Conservation (phyloP, 2,888 invertebrate species). For the Andrena trimmerana region DNA sequence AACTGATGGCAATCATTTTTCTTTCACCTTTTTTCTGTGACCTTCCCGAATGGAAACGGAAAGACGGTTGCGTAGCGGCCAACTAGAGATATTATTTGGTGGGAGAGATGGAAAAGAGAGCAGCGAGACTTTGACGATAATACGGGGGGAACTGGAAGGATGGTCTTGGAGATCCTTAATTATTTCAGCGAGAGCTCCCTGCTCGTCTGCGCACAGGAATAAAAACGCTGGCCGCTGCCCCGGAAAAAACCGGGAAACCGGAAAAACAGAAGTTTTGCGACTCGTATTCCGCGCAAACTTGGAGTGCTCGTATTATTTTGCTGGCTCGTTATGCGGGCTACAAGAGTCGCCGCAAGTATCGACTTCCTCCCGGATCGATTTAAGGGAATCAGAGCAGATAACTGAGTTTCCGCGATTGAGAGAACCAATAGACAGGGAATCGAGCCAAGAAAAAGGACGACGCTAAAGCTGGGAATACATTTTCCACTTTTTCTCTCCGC, state of each 20-base stretch:
- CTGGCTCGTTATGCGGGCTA: conserved; percentile 57
- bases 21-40: conserved; percentile 11
- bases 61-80: not conserved
- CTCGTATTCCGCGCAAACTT: not conserved
- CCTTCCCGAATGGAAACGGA: not conserved
- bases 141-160: conserved; percentile 1
- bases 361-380: conserved; percentile 56
- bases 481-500: conserved; percentile 35
- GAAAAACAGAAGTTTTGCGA: conserved; percentile 24
- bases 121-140: conserved; percentile 18
- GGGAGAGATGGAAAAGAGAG: not conserved
- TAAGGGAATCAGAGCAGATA: conserved; percentile 56
- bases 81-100: not conserved
- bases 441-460: conserved; percentile 52
- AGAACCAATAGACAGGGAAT: conserved; percentile 55
- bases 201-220: conserved; percentile 16
- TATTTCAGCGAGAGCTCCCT: conserved; percentile 26
- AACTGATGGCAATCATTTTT: conserved; percentile 54
- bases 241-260: not conserved
- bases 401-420: conserved; percentile 54
- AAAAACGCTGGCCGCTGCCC: conserved; percentile 20
- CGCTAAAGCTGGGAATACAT: conserved; percentile 45
- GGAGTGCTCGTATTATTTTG: conserved; percentile 34
- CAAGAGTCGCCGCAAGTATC: conserved; percentile 54
- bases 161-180: conserved; percentile 42